Conservation (phyloP, 2,888 invertebrate genomes). For the Gryllus longicercus region DNA sequence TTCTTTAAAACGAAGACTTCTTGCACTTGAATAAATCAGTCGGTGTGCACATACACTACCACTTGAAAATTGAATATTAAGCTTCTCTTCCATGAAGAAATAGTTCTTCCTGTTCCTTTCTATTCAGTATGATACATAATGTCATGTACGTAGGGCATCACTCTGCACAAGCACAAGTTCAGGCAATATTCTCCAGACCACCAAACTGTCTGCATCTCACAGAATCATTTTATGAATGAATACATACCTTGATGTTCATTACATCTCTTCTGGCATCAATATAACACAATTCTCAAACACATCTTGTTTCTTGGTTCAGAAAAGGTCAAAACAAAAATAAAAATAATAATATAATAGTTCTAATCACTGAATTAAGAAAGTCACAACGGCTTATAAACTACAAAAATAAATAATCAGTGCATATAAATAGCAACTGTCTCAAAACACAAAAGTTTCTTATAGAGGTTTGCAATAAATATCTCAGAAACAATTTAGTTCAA, state of each 20-base stretch:
- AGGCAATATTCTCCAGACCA: neutral
- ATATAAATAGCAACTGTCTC: too few relatives aligned
- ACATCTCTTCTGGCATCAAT: neutral
- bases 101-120: neutral
- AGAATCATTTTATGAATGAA: neutral
- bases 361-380: neutral
- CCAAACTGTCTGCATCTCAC: neutral
- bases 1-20: slow-evolving; percentile 4
- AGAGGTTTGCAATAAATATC: slow-evolving; percentile 17
- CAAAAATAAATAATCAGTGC: neutral
- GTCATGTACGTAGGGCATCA: neutral
- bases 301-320: neutral
- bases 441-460: neutral
- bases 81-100: neutral
- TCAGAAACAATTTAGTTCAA: neutral
- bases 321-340: neutral
- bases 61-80: neutral
- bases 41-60: slow-evolving; percentile 4
- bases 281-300: slow-evolving; percentile 7
- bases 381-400: neutral
- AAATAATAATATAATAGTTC: neutral
- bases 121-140: neutral
- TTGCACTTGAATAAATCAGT: neutral
- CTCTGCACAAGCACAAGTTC: neutral
- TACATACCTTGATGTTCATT: too few relatives aligned